These are phyloP conservation scores for Acanthurus lineatus DNA, from an alignment of 2,797 vertebrate genomes.

Conservation along the genomic window DNA sequence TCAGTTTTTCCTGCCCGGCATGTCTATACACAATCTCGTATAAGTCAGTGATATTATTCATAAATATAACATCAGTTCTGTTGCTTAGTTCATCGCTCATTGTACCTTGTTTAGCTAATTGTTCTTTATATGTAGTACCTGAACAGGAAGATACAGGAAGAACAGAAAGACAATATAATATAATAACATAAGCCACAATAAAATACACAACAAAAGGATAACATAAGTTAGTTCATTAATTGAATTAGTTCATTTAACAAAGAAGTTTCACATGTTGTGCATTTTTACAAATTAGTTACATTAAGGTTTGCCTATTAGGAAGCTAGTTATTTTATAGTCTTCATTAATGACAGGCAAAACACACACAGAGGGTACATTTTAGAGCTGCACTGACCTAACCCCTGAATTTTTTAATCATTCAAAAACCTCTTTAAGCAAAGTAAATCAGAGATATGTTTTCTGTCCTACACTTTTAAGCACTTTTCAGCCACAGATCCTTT, in stretches of 20 bases:
- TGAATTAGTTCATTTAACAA: background rate
- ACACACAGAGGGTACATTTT: background rate
- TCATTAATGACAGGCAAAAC: background rate
- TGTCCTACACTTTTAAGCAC: too few species aligned
- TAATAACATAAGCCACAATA: background rate
- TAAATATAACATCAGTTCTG: background rate
- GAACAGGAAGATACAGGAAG: background rate
- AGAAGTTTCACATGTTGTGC: background rate
- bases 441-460: background rate
- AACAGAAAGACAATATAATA: background rate
- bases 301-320: background rate
- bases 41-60: background rate
- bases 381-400: background rate
- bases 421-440: background rate
- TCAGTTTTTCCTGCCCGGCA: slow-evolving; percentile 31
- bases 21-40: background rate
- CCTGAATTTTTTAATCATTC: background rate
- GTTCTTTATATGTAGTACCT: background rate
- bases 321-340: background rate
- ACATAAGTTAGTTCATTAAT: background rate
- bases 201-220: background rate
- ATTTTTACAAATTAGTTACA: background rate
- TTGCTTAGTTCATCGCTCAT: background rate
- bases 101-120: background rate
- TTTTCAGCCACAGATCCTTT: slow-evolving; percentile 4